phyloP scores from a whole-genome alignment of 2,888 invertebrate species.

The Mechanitis mazaeus region DNA sequence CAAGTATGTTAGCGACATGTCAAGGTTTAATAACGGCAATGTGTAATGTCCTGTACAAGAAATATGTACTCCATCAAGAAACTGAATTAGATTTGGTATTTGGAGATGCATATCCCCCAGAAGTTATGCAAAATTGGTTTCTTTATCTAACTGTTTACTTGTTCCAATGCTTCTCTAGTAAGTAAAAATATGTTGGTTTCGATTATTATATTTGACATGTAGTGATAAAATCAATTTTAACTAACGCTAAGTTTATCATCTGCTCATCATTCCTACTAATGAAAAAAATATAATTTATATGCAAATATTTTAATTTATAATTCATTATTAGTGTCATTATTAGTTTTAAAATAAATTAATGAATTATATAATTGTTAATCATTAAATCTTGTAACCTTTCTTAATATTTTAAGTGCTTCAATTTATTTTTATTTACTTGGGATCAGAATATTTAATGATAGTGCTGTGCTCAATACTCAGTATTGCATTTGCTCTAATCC shows the following conservation, averaged over 20 bases:
- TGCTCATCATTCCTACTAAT: no score
- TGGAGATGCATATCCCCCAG: slow-evolving; percentile 45
- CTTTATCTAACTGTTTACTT: slow-evolving; percentile 44
- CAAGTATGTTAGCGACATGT: slow-evolving; percentile 40
- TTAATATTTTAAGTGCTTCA: slow-evolving; percentile 40
- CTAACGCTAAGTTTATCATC: no score
- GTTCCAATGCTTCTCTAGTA: slow-evolving; percentile 47
- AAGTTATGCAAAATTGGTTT: slow-evolving; percentile 40
- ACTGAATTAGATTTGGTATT: slow-evolving; percentile 42
- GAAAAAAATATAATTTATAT: no score
- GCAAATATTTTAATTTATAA: no score
- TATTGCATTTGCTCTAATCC: slow-evolving; percentile 45
- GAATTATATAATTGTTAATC: not conserved
- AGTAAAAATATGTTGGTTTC: slow-evolving; percentile 28
- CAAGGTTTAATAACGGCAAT: slow-evolving; percentile 42
- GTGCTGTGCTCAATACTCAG: slow-evolving; percentile 44
- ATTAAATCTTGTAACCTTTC: not conserved
- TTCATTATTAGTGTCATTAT: not conserved
- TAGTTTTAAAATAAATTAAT: not conserved
- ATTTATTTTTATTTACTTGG: slow-evolving; percentile 40
- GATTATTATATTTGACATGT: not conserved
- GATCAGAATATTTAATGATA: slow-evolving; percentile 47
- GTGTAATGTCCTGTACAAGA: slow-evolving; percentile 38
- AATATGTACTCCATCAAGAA: slow-evolving; percentile 38
- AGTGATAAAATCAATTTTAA: no score